Base-by-base conservation (phyloP, 2,888 invertebrate genomes). In the Pheosia gnoma region DNA sequence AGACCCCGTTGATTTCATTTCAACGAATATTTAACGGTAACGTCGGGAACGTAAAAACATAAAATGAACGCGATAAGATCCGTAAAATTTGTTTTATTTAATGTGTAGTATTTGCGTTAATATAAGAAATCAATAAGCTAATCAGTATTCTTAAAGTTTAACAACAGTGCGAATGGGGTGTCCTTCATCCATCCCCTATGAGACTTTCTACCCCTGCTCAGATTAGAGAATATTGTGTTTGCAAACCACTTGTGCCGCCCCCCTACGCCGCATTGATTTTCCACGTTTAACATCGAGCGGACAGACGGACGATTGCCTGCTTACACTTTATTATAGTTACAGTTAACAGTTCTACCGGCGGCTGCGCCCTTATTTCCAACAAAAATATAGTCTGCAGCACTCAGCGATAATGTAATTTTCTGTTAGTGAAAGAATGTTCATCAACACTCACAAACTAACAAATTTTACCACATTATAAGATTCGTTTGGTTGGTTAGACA, bases 191-290 rank as follows among this genome's bases (percentile, higher is more conserved):
- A 25, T 25, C 25, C 5, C 37, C 53, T 38, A 10, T 53, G 11
- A 53, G 51, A 0, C 51, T 25, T n/a, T 7, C 51, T 52, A 45
- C 49, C 59, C 37, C 49, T 56, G 54, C 58, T 39, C 61, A 52
- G 58, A 58, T 61, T 61, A 59, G 57, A 56, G 58, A 36, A 25
- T 67, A 71, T 71, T 71, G 64, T 71, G 71, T 67, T 67, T 67
- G 59, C 59, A 60, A 65, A 66, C 67, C 66, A 64, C 61, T 71
- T 61, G 56, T 61, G 58, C 52, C 59, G 55, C 62, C 59, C 51
- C 55, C 57, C 56, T 56, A 57, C 59, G 45, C 55, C 51, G 49
- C 60, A 51, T 56, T 49, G 41, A 56, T 55, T 55, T 55, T 55
- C 39, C 39, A 39, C 38, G 36, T 53, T 38, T 37, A 55, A 55